phyloP scores from a whole-genome alignment of 2,888 invertebrate genomes.

The Cataglyphis cursor region DNA sequence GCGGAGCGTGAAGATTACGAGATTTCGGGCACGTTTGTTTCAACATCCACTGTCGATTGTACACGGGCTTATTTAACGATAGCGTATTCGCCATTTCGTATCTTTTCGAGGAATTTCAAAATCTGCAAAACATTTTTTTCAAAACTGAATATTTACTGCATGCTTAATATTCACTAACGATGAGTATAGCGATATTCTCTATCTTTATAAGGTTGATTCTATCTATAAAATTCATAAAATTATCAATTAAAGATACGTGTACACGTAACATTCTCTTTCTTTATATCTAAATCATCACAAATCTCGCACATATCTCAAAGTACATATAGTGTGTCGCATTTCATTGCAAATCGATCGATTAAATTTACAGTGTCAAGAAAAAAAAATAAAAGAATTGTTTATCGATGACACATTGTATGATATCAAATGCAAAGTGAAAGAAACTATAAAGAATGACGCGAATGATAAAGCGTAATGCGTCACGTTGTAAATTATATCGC shows the following conservation, averaged over 20 bases:
- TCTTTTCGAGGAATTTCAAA: not conserved
- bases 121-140: not conserved
- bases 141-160: not conserved
- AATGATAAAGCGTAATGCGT: constrained; percentile 33
- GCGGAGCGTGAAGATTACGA: constrained; percentile 49
- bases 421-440: constrained; percentile 10
- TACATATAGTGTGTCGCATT: not conserved
- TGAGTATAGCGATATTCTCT: not conserved
- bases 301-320: not conserved
- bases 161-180: not conserved
- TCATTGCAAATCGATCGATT: not conserved
- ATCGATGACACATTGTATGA: not conserved
- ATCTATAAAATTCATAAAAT: not conserved
- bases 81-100: constrained; percentile 1
- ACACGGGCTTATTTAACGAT: not conserved
- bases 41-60: constrained; percentile 31
- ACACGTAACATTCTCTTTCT: not conserved
- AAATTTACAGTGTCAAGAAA: constrained; percentile 39
- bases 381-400: constrained; percentile 28
- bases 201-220: not conserved
- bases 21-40: constrained; percentile 67
- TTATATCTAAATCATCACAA: not conserved
- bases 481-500: constrained; percentile 31
- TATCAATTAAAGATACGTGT: not conserved
- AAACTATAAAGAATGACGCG: not conserved